Conservation (phyloP, 2,113 vertebrate species). For the Podiceps cristatus region DNA sequence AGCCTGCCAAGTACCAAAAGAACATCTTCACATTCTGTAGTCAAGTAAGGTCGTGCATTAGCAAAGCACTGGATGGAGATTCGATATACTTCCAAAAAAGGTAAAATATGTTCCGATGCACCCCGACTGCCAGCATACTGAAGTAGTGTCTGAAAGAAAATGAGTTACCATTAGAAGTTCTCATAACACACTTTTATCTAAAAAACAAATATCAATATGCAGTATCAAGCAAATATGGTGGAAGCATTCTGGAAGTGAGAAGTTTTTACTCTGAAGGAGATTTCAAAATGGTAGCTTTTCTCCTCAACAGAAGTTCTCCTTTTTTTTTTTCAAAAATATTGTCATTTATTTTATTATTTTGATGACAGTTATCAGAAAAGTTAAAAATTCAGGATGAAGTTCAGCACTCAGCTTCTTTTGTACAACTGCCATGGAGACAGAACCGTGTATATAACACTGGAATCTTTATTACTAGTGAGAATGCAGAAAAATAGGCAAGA, state of each 20-base stretch:
- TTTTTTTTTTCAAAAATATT: neutral
- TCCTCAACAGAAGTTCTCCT: neutral
- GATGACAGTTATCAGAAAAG: neutral
- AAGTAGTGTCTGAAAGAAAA: conserved; percentile 87
- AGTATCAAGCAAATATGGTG: neutral
- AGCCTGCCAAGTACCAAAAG: conserved; percentile 93
- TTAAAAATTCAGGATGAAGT: neutral
- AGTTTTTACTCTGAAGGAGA: neutral
- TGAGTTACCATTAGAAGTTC: neutral
- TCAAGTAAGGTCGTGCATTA: conserved; percentile 92
- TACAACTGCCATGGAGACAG: neutral
- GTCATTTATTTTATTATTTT: neutral
- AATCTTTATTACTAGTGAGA: neutral
- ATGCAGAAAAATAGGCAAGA: neutral
- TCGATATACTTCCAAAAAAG: conserved; percentile 94
- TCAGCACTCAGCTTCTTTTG: neutral
- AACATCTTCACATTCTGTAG: conserved; percentile 92
- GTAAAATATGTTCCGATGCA: conserved; percentile 91
- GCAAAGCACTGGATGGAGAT: conserved; percentile 96
- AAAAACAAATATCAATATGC: neutral
- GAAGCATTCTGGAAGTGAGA: neutral
- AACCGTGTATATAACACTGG: neutral
- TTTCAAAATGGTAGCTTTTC: neutral
- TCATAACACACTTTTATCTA: neutral
- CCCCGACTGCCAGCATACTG: conserved; percentile 94